Base-by-base conservation (phyloP, 1,140 invertebrate species). In the Drosophila guanche region DNA sequence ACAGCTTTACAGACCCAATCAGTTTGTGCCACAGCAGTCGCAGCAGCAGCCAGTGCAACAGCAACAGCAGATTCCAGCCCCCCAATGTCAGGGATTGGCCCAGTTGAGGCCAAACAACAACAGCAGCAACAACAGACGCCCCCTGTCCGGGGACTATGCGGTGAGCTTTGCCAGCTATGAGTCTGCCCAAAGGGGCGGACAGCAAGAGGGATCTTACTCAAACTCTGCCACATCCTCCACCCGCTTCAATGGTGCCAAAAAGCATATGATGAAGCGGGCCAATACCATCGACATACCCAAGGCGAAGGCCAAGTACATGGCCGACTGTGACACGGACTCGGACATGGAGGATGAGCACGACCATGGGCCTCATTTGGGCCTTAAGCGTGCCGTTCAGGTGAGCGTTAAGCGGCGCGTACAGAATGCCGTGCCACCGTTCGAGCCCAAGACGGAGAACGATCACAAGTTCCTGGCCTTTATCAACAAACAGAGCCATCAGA, bases 211-310 rank as follows among this genome's bases (percentile, higher is more conserved):
- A 12, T 68, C 62, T 5, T 68, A 68, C 5, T 68, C 65, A 2
- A 68, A 63, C 43, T 56, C 66, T 5, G 12, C 5, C 29, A n/a
- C 27, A 25, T 68, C 22, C 14, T 43, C 57, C 43, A 62, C 10
- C 12, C 93, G 95, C 69, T 95, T 95, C 66, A 93, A 91, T 25
- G 76, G 81, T 33, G 93, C 91, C 40, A 96, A 96, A 76, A 96
- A 96, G 78, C 92, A 94, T 3, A 94, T 95, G 73, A 96, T 97
- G 93, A 97, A 97, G 92, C 93, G 96, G 22, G 96, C 96, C 0
- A 97, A 97, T 62, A 97, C 96, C 2, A 96, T 97, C 63, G 96
- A 97, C 80, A 96, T 97, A 83, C 96, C 96, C 1, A 96, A 95
- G 84, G 95, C 76, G 0, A 89, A 90, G 51, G 69, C 69, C 22